Evolutionary conservation across 2,113 vertebrate genomes (phyloP), one percentile per base, ranked within the genome.

Genomic region (Prolemur simus): DNA sequence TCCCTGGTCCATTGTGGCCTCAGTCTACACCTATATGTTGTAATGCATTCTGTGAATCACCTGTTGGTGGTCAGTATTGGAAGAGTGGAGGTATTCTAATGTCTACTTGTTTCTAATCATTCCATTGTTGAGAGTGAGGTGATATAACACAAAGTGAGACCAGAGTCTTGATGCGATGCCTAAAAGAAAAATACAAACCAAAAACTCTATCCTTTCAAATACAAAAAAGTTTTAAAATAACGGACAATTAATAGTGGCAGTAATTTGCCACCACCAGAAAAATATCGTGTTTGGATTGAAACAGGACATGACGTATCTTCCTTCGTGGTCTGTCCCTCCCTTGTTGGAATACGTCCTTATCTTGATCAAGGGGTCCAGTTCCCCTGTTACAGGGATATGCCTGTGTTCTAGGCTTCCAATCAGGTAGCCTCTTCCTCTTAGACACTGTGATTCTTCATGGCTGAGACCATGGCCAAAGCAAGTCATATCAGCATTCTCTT

Each of bases 301-400:
- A 58, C 1, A 42, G 4, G 17, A 25, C 2, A 1, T 25, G 6
- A 7, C 5, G n/a, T 3, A 13, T 42, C 5, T 58, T 34, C 23
- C 29, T n/a, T 74, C 18, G 8, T 9, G 6, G 3, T 64, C 52
- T 71, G 34, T 68, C 21, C 4, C 12, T 66, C 71, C 25, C n/a
- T 6, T 74, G 56, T 39, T 27, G 13, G 17, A 13, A 34, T 45
- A 73, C 29, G 2, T 20, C 32, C 20, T 15, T 76, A 47, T 17
- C 25, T n/a, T 73, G 18, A n/a, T 63, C 32, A 63, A 64, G 17
- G 42, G 29, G 37, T 23, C 18, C 7, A 80, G 15, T 73, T 29
- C 4, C 11, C 23, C 27, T 68, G 5, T 37, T n/a, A n/a, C 14
- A 60, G 34, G n/a, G 6, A 42, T 27, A 3, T 21, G 8, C 8